Percentiles rank a stretch among this genome's conserved stretches.
phyloP scores from a whole-genome alignment of 2,797 vertebrate species.

The Danio tinwini region DNA sequence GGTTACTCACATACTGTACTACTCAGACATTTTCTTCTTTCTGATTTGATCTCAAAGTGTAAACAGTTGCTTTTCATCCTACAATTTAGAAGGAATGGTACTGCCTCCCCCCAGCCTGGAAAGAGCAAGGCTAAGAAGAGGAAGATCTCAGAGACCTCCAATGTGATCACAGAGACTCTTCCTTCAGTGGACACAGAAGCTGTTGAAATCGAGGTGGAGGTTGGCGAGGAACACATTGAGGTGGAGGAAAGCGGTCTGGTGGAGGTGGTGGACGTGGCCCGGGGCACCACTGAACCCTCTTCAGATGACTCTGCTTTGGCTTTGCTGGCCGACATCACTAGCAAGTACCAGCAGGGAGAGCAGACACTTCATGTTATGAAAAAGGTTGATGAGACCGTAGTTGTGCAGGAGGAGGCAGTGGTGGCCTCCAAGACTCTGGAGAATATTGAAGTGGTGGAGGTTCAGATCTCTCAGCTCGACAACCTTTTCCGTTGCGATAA shows the following conservation, averaged over 20 bases:
- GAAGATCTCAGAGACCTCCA: conserved; percentile 92
- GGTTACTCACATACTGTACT: conserved; percentile 72
- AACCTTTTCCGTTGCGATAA: conserved; percentile 96
- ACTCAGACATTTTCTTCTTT: background rate
- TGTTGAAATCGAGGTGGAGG: conserved; percentile 92
- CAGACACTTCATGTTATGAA: conserved; percentile 80
- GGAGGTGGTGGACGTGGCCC: conserved; percentile 85
- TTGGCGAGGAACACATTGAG: conserved; percentile 84
- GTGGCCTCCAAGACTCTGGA: conserved; percentile 90
- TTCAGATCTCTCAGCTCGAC: conserved; percentile 95
- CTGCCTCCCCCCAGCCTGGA: conserved; percentile 72
- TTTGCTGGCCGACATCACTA: conserved; percentile 96
- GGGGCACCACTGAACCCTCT: conserved; percentile 83
- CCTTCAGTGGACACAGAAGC: conserved; percentile 88
- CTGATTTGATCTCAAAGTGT: background rate
- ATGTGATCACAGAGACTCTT: conserved; percentile 92
- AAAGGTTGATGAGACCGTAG: conserved; percentile 74
- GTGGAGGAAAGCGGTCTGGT: conserved; percentile 86
- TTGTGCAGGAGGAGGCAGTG: conserved; percentile 78
- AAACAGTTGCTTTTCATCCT: background rate
- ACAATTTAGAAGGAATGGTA: conserved; percentile 80
- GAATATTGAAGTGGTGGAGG: conserved; percentile 94
- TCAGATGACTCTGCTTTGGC: conserved; percentile 95
- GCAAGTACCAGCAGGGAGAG: conserved; percentile 94
- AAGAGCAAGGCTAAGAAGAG: conserved; percentile 87